phyloP scores from a whole-genome alignment of 2,797 vertebrate genomes.

The Eulemur rubriventer region DNA sequence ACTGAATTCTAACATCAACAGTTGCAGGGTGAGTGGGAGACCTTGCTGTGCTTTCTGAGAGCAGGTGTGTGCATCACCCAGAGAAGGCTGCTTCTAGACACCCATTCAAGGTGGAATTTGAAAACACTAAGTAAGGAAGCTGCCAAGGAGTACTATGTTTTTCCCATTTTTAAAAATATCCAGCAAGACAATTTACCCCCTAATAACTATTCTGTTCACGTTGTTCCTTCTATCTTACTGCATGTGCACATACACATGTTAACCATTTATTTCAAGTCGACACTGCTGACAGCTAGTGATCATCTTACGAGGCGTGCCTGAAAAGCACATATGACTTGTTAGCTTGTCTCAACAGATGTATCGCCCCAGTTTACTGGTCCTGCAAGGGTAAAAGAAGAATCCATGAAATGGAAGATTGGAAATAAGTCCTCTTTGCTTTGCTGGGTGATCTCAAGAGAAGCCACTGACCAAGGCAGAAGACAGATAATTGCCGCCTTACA shows the following conservation, averaged over 20 bases:
- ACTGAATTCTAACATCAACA: neutral
- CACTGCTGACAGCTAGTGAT: neutral
- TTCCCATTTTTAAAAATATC: neutral
- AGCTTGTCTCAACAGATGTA: neutral
- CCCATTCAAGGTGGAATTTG: neutral
- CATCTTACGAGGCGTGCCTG: neutral
- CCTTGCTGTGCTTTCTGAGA: neutral
- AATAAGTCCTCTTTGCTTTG: neutral
- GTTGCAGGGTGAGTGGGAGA: neutral
- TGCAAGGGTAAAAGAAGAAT: neutral
- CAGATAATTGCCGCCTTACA: neutral
- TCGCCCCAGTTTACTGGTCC: no score
- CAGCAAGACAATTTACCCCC: neutral
- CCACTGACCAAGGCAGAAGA: neutral
- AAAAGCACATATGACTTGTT: neutral
- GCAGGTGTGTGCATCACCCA: neutral
- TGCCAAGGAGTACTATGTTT: neutral
- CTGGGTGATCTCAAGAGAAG: neutral
- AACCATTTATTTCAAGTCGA: neutral
- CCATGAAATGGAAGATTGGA: neutral
- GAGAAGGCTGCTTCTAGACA: neutral
- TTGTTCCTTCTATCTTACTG: neutral
- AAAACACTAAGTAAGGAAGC: neutral
- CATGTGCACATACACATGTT: accelerated
- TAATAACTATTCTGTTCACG: neutral